phyloP scores from a whole-genome alignment of 2,113 vertebrate genomes.

The Ophiodon elongatus region DNA sequence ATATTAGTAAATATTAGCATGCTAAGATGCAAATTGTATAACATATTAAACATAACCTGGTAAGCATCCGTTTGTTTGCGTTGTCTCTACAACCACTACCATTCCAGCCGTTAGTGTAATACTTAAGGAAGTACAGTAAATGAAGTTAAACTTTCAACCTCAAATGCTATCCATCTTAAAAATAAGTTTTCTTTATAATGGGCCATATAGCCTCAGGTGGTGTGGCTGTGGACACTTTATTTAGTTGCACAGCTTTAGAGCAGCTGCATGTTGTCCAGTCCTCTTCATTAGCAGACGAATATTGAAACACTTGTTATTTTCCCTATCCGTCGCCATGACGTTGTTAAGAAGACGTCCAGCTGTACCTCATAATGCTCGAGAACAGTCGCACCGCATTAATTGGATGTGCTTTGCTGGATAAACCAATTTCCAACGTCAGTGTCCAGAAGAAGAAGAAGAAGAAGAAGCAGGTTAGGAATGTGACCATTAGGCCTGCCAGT shows the following conservation, averaged over 20 bases:
- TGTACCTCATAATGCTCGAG: conserved; percentile 7
- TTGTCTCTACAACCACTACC: background rate
- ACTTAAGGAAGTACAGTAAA: too few species aligned
- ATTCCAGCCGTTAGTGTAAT: background rate
- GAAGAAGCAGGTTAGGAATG: conserved; percentile 8
- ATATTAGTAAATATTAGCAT: background rate
- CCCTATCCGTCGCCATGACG: background rate
- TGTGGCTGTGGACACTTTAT: background rate
- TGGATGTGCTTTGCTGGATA: conserved; percentile 7
- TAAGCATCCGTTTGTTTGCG: background rate
- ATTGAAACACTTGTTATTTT: conserved; percentile 15
- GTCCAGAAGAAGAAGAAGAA: conserved; percentile 1
- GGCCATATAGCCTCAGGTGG: background rate
- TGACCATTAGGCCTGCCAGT: background rate
- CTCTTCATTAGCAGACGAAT: conserved; percentile 19
- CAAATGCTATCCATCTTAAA: too few species aligned
- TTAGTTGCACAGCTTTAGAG: background rate
- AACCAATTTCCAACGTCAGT: background rate
- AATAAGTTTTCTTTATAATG: background rate
- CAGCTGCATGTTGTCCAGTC: conserved; percentile 4
- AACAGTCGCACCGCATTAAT: conserved; percentile 17
- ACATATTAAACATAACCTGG: background rate
- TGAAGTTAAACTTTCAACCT: background rate
- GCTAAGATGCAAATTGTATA: background rate
- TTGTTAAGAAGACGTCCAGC: background rate